Evolutionary conservation across 2,797 vertebrate species (phyloP), one percentile per base, ranked within the genome.

Genomic region (Lateolabrax maculatus): DNA sequence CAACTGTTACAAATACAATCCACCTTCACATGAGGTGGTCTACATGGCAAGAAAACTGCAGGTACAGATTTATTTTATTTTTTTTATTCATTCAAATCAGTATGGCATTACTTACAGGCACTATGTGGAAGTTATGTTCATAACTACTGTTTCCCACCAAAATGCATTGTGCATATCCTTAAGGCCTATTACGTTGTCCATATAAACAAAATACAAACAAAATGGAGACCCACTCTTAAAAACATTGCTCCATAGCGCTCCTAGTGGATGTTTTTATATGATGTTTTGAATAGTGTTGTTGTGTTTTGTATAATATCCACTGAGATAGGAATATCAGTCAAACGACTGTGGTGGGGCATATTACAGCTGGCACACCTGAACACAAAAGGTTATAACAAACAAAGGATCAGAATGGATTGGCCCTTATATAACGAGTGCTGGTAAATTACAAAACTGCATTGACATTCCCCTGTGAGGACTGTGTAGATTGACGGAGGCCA

Each of bases 31-130:
- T 53, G 96, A 98, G 86, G 93, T 98, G n/a, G 96, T 97, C 65
- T 71, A 81, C 63, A 97, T 98, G 97, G 98, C 97, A 81, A 95
- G 95, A 89, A 97, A 95, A 87, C 95, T 99, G 55, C 97, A 99
- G 96, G 98, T 99, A 83, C 18, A 46, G 3, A 36, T 61, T 52
- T n/a, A 18, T 9, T 43, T 44, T 19, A 16, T 23, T 5, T 43
- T 19, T 49, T 16, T 41, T 3, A 27, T 57, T 64, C 15, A 3
- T 46, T 10, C 4, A 57, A 52, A 58, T 67, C 21, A 34, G 18
- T 36, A 19, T 16, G 4, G 2, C 9, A 16, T 6, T 58, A 44
- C 18, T 53, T n/a, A 16, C 46, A 36, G 5, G 2, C 27, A 29
- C 19, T 10, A 13, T 21, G 9, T 21, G 29, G 18, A 53, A 18